A percentile compares a stretch with the other conserved stretches of the same genome.
phyloP scores from a whole-genome alignment of 2,888 invertebrate genomes.

The Epsilonema sp. region DNA sequence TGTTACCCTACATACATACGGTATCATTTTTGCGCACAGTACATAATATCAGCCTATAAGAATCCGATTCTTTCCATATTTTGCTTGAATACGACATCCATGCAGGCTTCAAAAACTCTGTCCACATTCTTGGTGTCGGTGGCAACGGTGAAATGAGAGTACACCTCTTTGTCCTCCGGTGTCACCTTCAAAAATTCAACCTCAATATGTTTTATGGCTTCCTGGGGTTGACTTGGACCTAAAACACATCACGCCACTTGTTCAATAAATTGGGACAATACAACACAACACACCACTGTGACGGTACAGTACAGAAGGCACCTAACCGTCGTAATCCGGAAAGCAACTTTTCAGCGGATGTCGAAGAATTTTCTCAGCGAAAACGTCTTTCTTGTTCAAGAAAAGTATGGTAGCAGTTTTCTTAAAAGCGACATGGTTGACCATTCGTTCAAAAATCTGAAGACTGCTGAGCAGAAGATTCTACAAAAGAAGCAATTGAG shows the following conservation, averaged over 20 bases:
- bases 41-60: no score
- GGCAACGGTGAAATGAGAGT: constrained; percentile 32
- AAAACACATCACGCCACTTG: constrained; percentile 6
- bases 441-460: constrained; percentile 25
- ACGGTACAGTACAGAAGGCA: no score
- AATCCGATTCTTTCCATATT: constrained; percentile 26
- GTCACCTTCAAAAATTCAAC: constrained; percentile 27
- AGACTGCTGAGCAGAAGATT: constrained; percentile 26
- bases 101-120: constrained; percentile 23
- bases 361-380: constrained; percentile 24
- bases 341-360: constrained; percentile 25
- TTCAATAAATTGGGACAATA: not conserved
- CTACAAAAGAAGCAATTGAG: constrained; percentile 23
- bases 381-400: constrained; percentile 28
- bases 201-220: constrained; percentile 25
- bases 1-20: no score
- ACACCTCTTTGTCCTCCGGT: constrained; percentile 26
- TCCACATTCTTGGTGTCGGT: constrained; percentile 31
- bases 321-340: constrained; percentile 29
- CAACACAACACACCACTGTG: no score
- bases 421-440: constrained; percentile 30
- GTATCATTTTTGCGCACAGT: no score
- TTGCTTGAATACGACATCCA: constrained; percentile 24
- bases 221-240: constrained; percentile 24
- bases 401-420: constrained; percentile 32